Evolutionary conservation across 2,888 invertebrate genomes (phyloP), one percentile per base, ranked within the genome.

Genomic region (Parnassius mnemosyne): DNA sequence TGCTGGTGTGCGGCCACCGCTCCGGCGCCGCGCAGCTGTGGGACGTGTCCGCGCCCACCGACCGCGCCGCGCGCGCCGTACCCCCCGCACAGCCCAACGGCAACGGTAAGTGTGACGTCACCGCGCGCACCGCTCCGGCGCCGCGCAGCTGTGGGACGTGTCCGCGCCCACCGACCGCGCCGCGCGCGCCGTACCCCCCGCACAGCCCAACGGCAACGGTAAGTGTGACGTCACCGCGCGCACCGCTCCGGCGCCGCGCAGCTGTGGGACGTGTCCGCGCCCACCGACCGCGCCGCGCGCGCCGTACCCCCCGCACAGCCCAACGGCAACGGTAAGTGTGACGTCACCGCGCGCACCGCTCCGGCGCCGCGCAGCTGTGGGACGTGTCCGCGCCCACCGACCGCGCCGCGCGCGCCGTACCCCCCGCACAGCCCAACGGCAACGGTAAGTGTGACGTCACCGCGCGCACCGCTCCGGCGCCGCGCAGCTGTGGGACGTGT

Each of bases 231-330:
- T 16, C 16, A 16, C 16, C 16, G 16, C 16, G 16, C 16, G 16
- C 98, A 98, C 80, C 95, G 96, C n/a, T n/a, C 49, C 70, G 98
- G 98, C 55, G 96, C 96, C 51, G 95, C 98, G 65, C 98, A 98
- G 89, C 97, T 99, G 96, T 99, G 99, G 99, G 99, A 99, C 91
- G 93, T 99, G 65, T 98, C 98, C 12, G 99, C 98, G 10, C 98
- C 98, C 12, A 92, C 99, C 59, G 97, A 98, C 86, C 93, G 96
- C 69, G 93, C 94, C 13, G 88, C 92, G 7, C 76, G 44, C 68
- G 76, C 2, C 71, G 65, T n/a, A 58, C 73, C 42, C 60, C 64
- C 57, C 66, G 62, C 66, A 10, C 61, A 65, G 10, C 56, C 70
- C 62, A 76, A 73, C 3, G 68, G 66, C 12, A 66, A 61, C 53